Percentiles rank a stretch among this genome's conserved stretches.
Conservation (phyloP, 2,113 vertebrate genomes). For the Malaclemys terrapin region DNA sequence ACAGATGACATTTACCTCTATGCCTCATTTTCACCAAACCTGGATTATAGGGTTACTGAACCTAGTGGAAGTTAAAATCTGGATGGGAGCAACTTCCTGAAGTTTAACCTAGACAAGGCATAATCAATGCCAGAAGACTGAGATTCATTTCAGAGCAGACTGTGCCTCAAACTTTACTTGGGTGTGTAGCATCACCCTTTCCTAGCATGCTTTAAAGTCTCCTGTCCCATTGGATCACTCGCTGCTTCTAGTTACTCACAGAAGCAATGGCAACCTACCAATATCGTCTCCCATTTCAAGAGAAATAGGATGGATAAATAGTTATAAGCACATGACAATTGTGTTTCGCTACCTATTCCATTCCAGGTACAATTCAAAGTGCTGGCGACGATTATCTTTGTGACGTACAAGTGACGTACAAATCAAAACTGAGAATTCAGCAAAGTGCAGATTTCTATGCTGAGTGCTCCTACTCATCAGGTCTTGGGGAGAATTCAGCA, state of each 20-base stretch:
- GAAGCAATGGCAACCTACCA: not conserved
- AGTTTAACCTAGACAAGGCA: not conserved
- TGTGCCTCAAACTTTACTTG: not conserved
- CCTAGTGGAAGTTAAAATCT: not conserved
- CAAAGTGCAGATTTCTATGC: fast-evolving
- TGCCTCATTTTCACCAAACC: not conserved
- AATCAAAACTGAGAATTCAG: not conserved
- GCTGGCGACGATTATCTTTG: not conserved
- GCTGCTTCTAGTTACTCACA: not conserved
- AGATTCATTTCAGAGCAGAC: fast-evolving
- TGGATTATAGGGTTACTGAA: not conserved
- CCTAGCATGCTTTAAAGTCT: not conserved
- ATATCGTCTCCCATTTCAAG: not conserved
- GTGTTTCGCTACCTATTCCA: not conserved
- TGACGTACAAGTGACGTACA: not conserved
- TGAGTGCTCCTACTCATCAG: not conserved
- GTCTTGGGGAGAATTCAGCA: not conserved
- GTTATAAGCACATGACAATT: not conserved
- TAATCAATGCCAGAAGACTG: not conserved
- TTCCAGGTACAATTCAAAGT: not conserved
- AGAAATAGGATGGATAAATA: not conserved
- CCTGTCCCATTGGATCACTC: fast-evolving
- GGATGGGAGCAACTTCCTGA: not conserved
- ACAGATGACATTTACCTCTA: not conserved
- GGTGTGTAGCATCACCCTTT: not conserved